Base-by-base conservation (phyloP, 1,140 invertebrate genomes). In the Conopomorpha cramerella region DNA sequence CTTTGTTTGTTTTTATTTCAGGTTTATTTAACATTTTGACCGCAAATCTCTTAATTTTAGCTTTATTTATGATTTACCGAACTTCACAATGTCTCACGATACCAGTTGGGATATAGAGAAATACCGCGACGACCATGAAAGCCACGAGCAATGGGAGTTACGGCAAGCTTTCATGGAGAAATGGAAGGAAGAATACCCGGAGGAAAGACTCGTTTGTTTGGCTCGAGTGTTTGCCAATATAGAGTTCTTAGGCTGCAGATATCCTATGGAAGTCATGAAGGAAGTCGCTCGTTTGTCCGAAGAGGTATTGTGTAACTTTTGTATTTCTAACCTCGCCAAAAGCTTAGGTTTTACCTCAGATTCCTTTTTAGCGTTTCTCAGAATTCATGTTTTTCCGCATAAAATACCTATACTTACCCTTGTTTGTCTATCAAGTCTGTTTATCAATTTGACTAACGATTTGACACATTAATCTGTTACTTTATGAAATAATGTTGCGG, bases 191-290 rank as follows among this genome's bases (percentile, higher is more conserved):
- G 83, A 82, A 48, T 91, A 87, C 66, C 70, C 85, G 0, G 84
- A 89, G 63, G 86, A 92, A 29, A 80, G 86, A 44, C 68, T 95
- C 7, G 78, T 93, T 19, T 93, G 90, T 66, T 77, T 93, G 34
- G 89, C 91, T 8, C 85, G 89, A 74, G 88, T 90, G 8, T 93
- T 92, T 55, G 81, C 84, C 0, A 95, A 94, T 63, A 80, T 93
- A 25, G 91, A 93, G 62, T 83, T 92, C 35, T 77, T 94, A 50
- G 91, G 91, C 27, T 93, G 91, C 79, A 81, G 82, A 81, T 89
- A 86, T 55, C 82, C 83, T 13, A 32, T 40, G 3, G 72, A 77
- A 53, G 77, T 83, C 1, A 84, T 84, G 83, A 52, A 66, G 34
- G 66, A 79, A 47, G 68, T 84, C 3, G 53, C 68, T 1, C 61